Evolutionary conservation across 2,113 vertebrate genomes (phyloP), one percentile per base, ranked within the genome.

Genomic region (Poeciliopsis turrubarensis): DNA sequence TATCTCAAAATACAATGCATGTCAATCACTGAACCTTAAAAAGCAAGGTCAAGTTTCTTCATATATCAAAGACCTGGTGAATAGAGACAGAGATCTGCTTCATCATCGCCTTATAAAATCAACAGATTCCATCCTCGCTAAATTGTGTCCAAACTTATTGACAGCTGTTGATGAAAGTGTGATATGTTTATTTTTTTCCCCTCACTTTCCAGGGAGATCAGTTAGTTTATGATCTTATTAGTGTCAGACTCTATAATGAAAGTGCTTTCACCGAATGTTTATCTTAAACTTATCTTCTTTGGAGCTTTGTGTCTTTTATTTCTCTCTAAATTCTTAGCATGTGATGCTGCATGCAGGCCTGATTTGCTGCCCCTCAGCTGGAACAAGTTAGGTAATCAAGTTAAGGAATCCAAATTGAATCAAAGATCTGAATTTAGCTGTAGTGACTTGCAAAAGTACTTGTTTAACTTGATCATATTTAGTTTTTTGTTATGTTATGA

Each of bases 191-290:
- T 78, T 32, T 32, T 32, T 32, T 72, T 84, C 78, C 68, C 79
- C 77, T 79, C 83, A 63, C 86, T 84, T 89, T 89, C 84, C 87
- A 91, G 88, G 67, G 85, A 90, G 85, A 92, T 86, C 83, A 80
- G 92, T 93, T 77, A 88, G 90, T 92, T 91, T 83, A 84, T 87
- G 79, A 87, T 88, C 80, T 87, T 84, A 76, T 82, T 83, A 77
- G 81, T 29, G 67, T 89, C 83, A 79, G 30, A 75, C 65, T 66
- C 70, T 29, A 60, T 75, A 79, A 86, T 83, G 81, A 80, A 65
- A 57, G 67, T 61, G 65, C 54, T 71, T 83, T 85, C 75, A 76
- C 66, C 27, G 1, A 41, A 84, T 73, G 76, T 61, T 87, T 85
- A 81, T 85, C 85, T 88, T 83, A 57, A 60, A 31, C 75, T 83